Percentiles rank a stretch among this genome's conserved stretches.
phyloP scores from a whole-genome alignment of 2,888 invertebrate genomes.

The Papilio demoleus region DNA sequence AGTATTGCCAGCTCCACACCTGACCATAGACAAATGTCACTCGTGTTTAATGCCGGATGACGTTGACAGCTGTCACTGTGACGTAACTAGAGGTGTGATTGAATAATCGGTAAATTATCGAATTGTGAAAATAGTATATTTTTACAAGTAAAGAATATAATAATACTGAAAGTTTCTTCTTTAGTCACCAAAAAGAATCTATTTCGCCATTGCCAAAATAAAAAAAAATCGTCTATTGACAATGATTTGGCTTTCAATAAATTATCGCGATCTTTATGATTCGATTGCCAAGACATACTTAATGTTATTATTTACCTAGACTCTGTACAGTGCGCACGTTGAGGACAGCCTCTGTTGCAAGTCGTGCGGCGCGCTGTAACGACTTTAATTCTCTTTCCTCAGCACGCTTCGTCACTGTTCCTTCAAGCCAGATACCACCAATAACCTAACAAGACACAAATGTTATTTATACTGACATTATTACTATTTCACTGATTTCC shows the following conservation, averaged over 20 bases:
- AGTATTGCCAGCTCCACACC: conserved; percentile 81
- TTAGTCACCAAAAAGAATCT: no score
- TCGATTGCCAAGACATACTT: no score
- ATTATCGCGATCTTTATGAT: no score
- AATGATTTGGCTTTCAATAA: no score
- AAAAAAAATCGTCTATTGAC: no score
- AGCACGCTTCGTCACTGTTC: conserved; percentile 79
- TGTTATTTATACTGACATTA: no score
- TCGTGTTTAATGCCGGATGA: not conserved
- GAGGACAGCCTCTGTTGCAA: conserved; percentile 86
- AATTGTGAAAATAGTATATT: no score
- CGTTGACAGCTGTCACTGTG: not conserved
- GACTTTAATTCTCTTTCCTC: conserved; percentile 79
- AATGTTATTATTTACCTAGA: conserved; percentile 74
- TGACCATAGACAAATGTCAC: conserved; percentile 43
- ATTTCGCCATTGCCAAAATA: no score
- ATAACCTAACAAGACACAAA: conserved; percentile 69
- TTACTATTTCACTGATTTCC: no score
- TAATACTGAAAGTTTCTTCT: no score
- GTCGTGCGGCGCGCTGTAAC: conserved; percentile 83
- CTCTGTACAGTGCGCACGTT: conserved; percentile 86
- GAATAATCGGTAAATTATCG: no score
- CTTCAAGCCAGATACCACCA: conserved; percentile 84
- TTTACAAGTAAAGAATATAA: no score
- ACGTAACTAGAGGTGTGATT: not conserved